phyloP scores from a whole-genome alignment of 2,888 invertebrate species.

The Drosophila meridionalis region DNA sequence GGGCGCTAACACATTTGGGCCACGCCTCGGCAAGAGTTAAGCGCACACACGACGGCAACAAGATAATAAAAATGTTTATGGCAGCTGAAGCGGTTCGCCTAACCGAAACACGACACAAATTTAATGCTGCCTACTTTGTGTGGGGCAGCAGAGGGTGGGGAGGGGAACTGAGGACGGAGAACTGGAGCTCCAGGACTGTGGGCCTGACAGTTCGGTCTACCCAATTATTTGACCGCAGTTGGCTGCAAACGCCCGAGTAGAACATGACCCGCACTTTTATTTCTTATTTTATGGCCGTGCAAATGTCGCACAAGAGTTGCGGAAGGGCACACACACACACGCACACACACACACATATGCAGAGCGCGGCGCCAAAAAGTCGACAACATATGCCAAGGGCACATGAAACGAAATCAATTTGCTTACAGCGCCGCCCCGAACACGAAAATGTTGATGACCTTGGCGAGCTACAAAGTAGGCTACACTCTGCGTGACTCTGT shows the following conservation, averaged over 20 bases:
- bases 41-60: conserved; percentile 20
- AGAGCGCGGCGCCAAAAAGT: conserved; percentile 65
- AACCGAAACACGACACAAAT: conserved; percentile 26
- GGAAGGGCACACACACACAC: neutral
- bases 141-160: neutral
- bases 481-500: conserved; percentile 8
- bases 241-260: conserved; percentile 26
- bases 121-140: conserved; percentile 39
- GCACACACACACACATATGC: conserved; percentile 1
- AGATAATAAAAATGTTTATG: conserved; percentile 69
- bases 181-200: too few relatives aligned
- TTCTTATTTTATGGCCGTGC: conserved; percentile 74
- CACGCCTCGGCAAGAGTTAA: conserved; percentile 41
- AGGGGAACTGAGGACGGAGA: too few relatives aligned
- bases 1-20: conserved; percentile 32
- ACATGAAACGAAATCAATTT: conserved; percentile 58
- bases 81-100: conserved; percentile 21
- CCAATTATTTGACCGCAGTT: conserved; percentile 67
- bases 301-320: conserved; percentile 60
- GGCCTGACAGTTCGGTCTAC: conserved; percentile 14
- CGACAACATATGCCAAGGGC: conserved; percentile 68
- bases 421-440: conserved; percentile 21
- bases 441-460: conserved; percentile 49
- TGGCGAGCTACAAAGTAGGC: conserved; percentile 34
- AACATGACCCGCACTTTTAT: conserved; percentile 60